Conservation (phyloP, 2,888 invertebrate species). For the Ormyrus labotus region DNA sequence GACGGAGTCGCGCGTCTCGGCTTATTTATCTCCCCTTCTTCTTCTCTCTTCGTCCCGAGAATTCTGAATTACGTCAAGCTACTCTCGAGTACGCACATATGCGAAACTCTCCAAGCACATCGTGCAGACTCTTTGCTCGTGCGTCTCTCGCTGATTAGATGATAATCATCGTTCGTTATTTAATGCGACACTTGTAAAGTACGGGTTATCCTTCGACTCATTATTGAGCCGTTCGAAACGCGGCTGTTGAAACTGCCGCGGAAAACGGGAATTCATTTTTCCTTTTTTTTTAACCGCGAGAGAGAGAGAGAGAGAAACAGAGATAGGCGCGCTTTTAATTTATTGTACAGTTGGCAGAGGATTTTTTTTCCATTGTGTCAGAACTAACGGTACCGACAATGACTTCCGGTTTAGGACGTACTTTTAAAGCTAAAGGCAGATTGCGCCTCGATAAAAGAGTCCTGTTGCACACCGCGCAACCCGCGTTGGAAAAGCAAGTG, state of each 20-base stretch:
- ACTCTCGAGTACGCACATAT: background rate
- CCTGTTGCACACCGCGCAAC: background rate
- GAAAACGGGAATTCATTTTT: slow-evolving; percentile 14
- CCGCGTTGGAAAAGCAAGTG: too few relatives aligned
- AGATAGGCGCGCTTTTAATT: slow-evolving; percentile 17
- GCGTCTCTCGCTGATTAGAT: background rate
- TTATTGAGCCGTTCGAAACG: slow-evolving; percentile 4
- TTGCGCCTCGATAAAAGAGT: slow-evolving; percentile 3
- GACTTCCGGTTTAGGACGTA: slow-evolving; percentile 22
- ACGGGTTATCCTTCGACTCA: background rate
- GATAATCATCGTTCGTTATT: slow-evolving; percentile 11
- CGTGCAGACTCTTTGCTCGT: too few relatives aligned
- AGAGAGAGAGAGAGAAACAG: background rate
- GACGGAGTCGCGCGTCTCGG: background rate
- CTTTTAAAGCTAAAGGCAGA: background rate
- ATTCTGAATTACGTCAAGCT: slow-evolving; percentile 26
- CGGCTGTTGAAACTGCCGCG: background rate
- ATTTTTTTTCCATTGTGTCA: slow-evolving; percentile 8
- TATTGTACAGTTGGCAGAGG: slow-evolving; percentile 26
- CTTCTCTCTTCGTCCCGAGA: background rate
- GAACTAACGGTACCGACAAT: slow-evolving; percentile 24
- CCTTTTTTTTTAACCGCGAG: background rate
- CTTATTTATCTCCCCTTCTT: background rate
- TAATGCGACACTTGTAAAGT: slow-evolving; percentile 10
- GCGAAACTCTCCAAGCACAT: background rate